Conservation (phyloP, 2,797 vertebrate genomes). For the Pseudochromis fuscus region DNA sequence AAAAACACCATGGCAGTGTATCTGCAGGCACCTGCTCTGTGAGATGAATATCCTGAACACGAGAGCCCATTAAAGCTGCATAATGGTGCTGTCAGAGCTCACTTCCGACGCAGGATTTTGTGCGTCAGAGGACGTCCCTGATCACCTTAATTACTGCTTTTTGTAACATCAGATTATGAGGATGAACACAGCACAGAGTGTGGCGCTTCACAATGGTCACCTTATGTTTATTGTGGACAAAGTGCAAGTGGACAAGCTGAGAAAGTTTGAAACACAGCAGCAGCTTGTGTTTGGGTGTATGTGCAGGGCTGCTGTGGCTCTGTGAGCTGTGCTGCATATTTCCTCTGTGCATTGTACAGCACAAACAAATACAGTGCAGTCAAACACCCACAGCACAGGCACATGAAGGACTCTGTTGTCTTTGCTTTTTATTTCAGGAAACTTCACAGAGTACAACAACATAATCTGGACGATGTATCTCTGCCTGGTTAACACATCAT, state of each 20-base stretch:
- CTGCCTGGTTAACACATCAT: too few species aligned
- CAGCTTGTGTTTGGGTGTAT: conserved; percentile 2
- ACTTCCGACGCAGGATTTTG: conserved; percentile 46
- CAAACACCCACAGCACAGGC: background rate
- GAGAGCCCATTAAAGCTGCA: conserved; percentile 72
- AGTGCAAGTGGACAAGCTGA: background rate
- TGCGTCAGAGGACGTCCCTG: conserved; percentile 10
- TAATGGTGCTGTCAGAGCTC: conserved; percentile 66
- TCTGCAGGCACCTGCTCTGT: conserved; percentile 73
- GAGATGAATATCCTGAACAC: conserved; percentile 76
- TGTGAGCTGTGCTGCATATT: conserved; percentile 33
- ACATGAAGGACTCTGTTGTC: conserved; percentile 18
- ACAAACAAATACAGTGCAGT: conserved; percentile 29
- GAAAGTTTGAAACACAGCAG: conserved; percentile 5
- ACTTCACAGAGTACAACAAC: too few species aligned
- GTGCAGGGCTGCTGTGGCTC: conserved; percentile 4
- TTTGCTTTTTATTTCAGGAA: background rate
- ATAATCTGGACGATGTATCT: background rate
- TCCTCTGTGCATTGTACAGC: conserved; percentile 52
- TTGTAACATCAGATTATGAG: conserved; percentile 40
- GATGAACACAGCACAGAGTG: conserved; percentile 15
- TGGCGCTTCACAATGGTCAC: conserved; percentile 7
- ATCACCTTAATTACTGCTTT: conserved; percentile 19
- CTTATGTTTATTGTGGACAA: conserved; percentile 15
- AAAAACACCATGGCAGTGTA: conserved; percentile 61